These are phyloP conservation scores for Hypocryptadius cinnamomeus DNA, from an alignment of 2,113 vertebrate genomes.

Conservation along the genomic window DNA sequence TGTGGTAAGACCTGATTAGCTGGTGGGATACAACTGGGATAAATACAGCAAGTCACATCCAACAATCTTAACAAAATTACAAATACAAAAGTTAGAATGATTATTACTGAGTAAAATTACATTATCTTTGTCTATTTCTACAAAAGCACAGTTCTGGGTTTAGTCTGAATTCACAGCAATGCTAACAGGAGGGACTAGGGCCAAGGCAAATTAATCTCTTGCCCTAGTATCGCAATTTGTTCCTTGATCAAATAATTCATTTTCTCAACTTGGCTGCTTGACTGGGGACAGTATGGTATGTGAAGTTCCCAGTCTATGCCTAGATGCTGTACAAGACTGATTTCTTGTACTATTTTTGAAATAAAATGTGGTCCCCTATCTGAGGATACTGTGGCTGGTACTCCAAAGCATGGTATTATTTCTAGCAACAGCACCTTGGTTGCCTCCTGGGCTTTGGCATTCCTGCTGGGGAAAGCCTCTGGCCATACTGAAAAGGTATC, in stretches of 20 bases:
- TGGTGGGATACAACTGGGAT: neutral
- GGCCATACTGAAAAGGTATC: no score
- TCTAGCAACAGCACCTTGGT: no score
- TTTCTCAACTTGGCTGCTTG: neutral
- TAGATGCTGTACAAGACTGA: no score
- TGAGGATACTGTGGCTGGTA: no score
- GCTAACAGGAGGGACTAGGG: neutral
- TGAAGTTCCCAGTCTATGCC: no score
- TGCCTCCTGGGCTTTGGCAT: no score
- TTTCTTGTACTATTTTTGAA: no score
- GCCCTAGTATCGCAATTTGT: neutral
- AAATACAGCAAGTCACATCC: neutral
- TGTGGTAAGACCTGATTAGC: neutral
- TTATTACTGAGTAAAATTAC: neutral
- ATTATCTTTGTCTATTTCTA: neutral
- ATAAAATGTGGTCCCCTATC: no score
- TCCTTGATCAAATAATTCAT: neutral
- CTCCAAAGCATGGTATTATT: no score
- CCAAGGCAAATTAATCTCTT: neutral
- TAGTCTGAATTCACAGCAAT: neutral
- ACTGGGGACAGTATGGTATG: no score
- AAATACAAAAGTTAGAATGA: neutral
- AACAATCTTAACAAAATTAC: neutral
- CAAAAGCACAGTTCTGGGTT: neutral
- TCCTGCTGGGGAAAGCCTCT: no score